Percentiles rank a stretch among this genome's conserved stretches.
Evolutionary conservation across 2,113 vertebrate genomes (phyloP).

Genomic region (Apeltes quadracus): DNA sequence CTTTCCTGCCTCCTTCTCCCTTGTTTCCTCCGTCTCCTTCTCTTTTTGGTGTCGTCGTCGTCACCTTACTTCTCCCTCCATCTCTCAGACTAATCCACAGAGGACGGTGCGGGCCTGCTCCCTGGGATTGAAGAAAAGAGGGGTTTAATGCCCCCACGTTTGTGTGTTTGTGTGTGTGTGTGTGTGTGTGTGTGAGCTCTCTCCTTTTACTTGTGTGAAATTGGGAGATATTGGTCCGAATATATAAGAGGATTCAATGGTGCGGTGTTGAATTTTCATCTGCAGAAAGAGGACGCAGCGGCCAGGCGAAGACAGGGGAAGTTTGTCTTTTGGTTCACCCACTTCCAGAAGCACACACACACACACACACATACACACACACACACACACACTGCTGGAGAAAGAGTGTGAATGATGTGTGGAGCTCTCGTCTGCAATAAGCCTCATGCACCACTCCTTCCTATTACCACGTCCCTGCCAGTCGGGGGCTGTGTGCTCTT

Average conservation of each 20-base stretch:
- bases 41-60: conserved; percentile 32
- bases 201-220: conserved; percentile 55
- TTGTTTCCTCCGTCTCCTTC: conserved; percentile 29
- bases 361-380: background rate
- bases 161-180: conserved; percentile 1
- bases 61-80: conserved; percentile 33
- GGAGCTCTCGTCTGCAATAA: conserved; percentile 54
- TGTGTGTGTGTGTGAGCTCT: background rate
- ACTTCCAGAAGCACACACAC: conserved; percentile 11
- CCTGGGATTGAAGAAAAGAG: conserved; percentile 58
- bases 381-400: conserved; percentile 27
- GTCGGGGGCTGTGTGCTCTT: conserved; percentile 38
- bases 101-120: conserved; percentile 52
- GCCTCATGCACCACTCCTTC: conserved; percentile 40
- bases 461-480: conserved; percentile 36
- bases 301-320: conserved; percentile 19
- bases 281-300: conserved; percentile 35
- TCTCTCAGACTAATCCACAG: conserved; percentile 52
- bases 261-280: conserved; percentile 63
- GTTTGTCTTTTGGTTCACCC: conserved; percentile 43
- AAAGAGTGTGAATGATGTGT: conserved; percentile 64
- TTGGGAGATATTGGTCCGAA: conserved; percentile 67
- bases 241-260: conserved; percentile 59
- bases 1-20: conserved; percentile 12
- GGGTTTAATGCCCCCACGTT: conserved; percentile 53